phyloP scores from a whole-genome alignment of 2,888 invertebrate species.

The Ligdia adustata region DNA sequence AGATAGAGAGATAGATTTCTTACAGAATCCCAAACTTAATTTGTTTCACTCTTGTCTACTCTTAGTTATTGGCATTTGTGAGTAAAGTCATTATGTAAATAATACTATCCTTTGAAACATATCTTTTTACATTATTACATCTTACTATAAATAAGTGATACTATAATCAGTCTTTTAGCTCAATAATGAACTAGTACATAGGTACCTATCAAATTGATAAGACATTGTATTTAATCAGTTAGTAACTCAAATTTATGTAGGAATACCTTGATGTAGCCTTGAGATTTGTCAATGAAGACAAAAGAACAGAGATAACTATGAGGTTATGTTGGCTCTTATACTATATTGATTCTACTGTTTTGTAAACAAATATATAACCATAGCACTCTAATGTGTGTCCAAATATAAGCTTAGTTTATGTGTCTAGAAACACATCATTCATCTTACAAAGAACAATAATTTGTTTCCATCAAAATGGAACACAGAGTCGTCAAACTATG shows the following conservation, averaged over 20 bases:
- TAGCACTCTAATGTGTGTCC: not conserved
- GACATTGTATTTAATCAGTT: constrained; percentile 2
- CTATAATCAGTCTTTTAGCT: not conserved
- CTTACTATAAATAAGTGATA: too few species aligned
- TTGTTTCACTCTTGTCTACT: too few species aligned
- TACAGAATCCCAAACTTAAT: too few species aligned
- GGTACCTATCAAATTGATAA: constrained; percentile 12
- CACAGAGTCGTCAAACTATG: constrained; percentile 68
- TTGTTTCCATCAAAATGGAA: constrained; percentile 67
- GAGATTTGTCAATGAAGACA: constrained; percentile 33
- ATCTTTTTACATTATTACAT: too few species aligned
- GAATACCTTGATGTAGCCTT: constrained; percentile 10
- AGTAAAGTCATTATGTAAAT: too few species aligned
- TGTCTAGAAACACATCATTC: constrained; percentile 6
- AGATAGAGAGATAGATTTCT: too few species aligned
- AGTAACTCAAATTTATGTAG: constrained; percentile 4
- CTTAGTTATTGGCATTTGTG: too few species aligned
- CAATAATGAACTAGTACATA: not conserved
- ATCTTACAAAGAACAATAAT: constrained; percentile 41
- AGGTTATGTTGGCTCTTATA: constrained; percentile 31
- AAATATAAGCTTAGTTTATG: not conserved
- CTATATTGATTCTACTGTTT: constrained; percentile 13
- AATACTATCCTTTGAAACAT: too few species aligned
- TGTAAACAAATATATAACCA: constrained; percentile 7
- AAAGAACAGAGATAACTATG: constrained; percentile 26